phyloP scores from a whole-genome alignment of 2,888 invertebrate genomes.

The Syritta pipiens region DNA sequence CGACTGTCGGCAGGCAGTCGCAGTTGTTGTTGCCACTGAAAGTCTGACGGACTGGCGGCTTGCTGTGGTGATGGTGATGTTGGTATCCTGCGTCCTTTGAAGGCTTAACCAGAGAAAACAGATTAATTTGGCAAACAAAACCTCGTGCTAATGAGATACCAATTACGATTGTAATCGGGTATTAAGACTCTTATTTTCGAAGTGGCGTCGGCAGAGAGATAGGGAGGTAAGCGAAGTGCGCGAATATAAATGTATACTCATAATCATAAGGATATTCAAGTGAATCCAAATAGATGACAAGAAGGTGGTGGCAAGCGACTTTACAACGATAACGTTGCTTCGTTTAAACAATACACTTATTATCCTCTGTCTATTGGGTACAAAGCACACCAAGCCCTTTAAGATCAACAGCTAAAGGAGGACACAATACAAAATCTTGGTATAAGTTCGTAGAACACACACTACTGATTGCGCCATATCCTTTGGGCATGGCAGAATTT shows the following conservation, averaged over 20 bases:
- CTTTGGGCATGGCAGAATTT: conserved; percentile 17
- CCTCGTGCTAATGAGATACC: conserved; percentile 66
- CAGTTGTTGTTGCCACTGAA: not conserved
- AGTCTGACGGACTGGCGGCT: no score
- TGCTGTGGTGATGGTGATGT: no score
- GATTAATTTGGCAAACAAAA: conserved; percentile 59
- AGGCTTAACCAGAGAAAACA: conserved; percentile 48
- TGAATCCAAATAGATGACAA: no score
- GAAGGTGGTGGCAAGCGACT: no score
- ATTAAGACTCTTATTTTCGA: conserved; percentile 51
- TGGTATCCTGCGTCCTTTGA: conserved; percentile 37
- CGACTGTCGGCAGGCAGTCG: conserved; percentile 17
- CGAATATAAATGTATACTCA: no score
- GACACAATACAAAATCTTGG: conserved; percentile 25
- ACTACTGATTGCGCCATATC: conserved; percentile 29
- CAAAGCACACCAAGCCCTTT: conserved; percentile 16
- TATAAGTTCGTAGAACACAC: conserved; percentile 21
- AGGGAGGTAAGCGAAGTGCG: not conserved
- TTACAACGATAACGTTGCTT: conserved; percentile 22
- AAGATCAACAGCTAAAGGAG: conserved; percentile 37
- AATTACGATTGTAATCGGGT: conserved; percentile 66
- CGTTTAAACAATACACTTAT: conserved; percentile 47
- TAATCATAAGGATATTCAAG: not conserved
- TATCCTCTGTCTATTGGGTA: conserved; percentile 18
- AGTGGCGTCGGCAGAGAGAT: not conserved